Conservation (phyloP, 2,113 vertebrate genomes). For the Clinocottus analis region DNA sequence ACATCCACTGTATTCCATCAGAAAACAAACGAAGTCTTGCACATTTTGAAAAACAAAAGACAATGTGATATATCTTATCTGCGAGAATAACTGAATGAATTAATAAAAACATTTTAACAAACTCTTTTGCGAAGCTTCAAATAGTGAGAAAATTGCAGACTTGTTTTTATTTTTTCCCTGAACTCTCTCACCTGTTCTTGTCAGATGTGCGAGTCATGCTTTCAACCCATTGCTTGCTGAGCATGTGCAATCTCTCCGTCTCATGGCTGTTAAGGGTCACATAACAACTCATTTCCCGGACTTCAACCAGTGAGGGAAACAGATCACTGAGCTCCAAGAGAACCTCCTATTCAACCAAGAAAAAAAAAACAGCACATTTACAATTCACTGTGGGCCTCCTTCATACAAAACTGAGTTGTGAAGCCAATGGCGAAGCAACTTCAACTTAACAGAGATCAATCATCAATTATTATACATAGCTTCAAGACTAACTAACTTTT, state of each 20-base stretch:
- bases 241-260: conserved; percentile 79
- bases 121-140: neutral
- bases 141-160: neutral
- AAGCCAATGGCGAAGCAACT: neutral
- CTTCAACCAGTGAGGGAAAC: conserved; percentile 81
- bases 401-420: neutral
- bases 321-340: conserved; percentile 82
- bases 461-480: no score
- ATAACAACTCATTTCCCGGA: conserved; percentile 83
- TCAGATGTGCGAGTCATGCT: conserved; percentile 76
- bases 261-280: conserved; percentile 78
- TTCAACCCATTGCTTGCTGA: conserved; percentile 84
- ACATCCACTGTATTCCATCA: neutral
- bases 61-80: neutral
- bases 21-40: neutral
- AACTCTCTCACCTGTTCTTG: conserved; percentile 83
- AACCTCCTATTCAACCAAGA: conserved; percentile 55
- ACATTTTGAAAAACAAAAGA: neutral
- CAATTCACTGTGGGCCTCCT: neutral
- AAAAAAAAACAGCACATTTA: neutral
- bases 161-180: neutral
- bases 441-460: no score
- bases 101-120: neutral
- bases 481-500: no score
- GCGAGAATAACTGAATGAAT: no score